Evolutionary conservation across 2,888 invertebrate species (phyloP), one percentile per base, ranked within the genome.

Genomic region (Rhamphomyia laevipes): DNA sequence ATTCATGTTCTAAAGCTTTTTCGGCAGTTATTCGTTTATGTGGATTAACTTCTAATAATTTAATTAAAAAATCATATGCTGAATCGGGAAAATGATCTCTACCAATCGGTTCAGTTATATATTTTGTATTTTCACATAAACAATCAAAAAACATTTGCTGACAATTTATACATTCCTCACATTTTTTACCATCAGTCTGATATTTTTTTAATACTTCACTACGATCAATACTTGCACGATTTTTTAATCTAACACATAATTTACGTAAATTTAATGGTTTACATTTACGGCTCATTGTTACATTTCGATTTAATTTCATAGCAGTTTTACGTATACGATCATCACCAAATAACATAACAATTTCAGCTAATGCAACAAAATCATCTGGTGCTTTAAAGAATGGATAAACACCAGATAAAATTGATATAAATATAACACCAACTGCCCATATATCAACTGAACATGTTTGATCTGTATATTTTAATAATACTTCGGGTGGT

Each of bases 391-490:
- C 86, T 59, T 84, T 81, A 66, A 92, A 87, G 68, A 92, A 85
- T 46, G 89, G 89, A 72, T 86, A 88, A 12, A 88, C 81, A 40
- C 81, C 81, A 58, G 84, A 83, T 35, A 92, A 73, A 56, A 88
- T 76, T 46, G 82, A 81, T 6, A 87, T 72, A 63, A 92, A 78
- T 58, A 92, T 88, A 45, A 92, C 84, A 50, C 92, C 92, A 41
- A 81, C 80, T 45, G 92, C 87, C 92, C 93, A 93, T 59, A 88
- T 76, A 72, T 93, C 93, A 56, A 93, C 86, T 53, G 86, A 86
- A 60, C 86, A 83, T 31, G 84, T 82, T 73, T 93, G 93, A 52
- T 78, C 73, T n/a, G 78, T 73, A 65, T 79, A 80, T 70, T 88
- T 88, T 30, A 92, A 73, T 56, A 88, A 68, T 58, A 88, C 86